These are phyloP conservation scores for Drosophila multiciliata DNA, from an alignment of 2,888 invertebrate species.

Conservation along the genomic window DNA sequence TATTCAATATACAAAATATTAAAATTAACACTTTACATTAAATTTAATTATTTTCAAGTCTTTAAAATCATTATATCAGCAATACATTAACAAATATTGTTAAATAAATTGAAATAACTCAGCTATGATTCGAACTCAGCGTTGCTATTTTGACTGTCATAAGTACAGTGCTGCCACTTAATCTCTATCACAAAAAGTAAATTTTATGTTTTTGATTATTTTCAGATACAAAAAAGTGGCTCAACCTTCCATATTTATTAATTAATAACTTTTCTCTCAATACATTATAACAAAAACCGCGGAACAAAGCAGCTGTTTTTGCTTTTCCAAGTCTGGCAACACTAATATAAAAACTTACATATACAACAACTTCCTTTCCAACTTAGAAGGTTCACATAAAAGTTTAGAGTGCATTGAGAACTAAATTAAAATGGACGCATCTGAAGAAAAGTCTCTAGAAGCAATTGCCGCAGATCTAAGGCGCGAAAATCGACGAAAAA, in stretches of 20 bases:
- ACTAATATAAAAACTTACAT: not conserved
- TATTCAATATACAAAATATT: not conserved
- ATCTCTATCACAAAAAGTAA: not conserved
- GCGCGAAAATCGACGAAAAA: constrained; percentile 38
- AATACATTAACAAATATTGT: not conserved
- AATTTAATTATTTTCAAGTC: not conserved
- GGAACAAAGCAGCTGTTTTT: not conserved
- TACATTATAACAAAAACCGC: not conserved
- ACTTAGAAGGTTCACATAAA: not conserved
- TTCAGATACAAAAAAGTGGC: not conserved
- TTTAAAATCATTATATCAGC: not conserved
- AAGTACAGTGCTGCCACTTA: not conserved
- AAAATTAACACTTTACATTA: not conserved
- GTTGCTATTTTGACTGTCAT: not conserved
- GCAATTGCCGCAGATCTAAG: constrained; percentile 19
- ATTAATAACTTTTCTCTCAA: not conserved
- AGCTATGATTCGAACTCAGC: not conserved
- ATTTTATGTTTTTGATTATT: not conserved
- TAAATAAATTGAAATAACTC: not conserved
- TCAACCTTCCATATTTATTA: not conserved
- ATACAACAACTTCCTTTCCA: not conserved
- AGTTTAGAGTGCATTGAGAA: not conserved
- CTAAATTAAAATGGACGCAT: constrained; percentile 29
- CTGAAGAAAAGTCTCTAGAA: constrained; percentile 4
- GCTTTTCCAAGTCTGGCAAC: not conserved